Base-by-base conservation (phyloP, 2,113 vertebrate genomes). In the Zapus hudsonius region DNA sequence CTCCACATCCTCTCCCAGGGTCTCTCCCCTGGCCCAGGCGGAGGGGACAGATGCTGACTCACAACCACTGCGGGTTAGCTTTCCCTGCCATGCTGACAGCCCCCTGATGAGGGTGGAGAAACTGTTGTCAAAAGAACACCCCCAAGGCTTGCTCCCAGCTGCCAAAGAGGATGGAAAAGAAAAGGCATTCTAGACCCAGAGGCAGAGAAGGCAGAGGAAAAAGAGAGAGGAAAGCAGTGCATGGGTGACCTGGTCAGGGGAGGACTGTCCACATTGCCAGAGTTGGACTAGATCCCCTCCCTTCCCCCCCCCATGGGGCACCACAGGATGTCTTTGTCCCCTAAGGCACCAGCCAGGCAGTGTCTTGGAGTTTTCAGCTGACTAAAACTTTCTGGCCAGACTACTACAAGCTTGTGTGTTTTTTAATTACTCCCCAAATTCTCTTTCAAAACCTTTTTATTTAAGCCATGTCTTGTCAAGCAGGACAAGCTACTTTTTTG, bases 1-100 rank as follows among this genome's bases (percentile, higher is more conserved):
- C 84, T 57, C 93, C 92, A 93, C 93, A 94, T 94, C 90, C 92
- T 96, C 94, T 97, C 95, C 87, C 92, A 91, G 76, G 93, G 94
- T 90, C 73, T 95, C 89, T 90, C 92, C 91, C 73, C 67, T 61
- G 72, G 78, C 72, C 63, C 13, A 25, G 20, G 5, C 74, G 69
- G 44, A 0, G 33, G 80, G 83, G 44, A 94, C 40, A 93, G 89
- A 76, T 40, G 96, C 95, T 96, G 96, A 95, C 92, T 97, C 95
- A 96, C 1, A 72, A 55, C 59, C 70, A 73, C 64, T 36, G 66
- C 25, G 1, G 1, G 19, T 47, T 59, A 91, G 80, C 89, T 93
- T 85, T 81, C 76, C 61, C 57, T 38, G 36, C 72, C 61, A 74
- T 25, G 29, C 75, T 33, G 36, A 19, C 0, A 78, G 81, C 89